Conservation (phyloP, 2,888 invertebrate genomes). For the Tricholauxania praeusta region DNA sequence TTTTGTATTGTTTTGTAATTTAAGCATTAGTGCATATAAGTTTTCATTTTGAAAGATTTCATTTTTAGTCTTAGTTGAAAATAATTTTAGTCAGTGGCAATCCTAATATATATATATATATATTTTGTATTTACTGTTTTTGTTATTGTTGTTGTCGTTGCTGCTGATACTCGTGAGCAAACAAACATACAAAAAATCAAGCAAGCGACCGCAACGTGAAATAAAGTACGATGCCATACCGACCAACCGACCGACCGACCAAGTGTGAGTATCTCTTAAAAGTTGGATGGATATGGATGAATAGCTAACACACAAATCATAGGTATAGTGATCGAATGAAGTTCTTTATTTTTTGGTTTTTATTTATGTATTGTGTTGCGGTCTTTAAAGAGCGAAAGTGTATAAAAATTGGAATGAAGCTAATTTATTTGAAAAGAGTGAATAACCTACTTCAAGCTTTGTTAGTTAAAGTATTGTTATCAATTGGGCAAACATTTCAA, state of each 20-base stretch:
- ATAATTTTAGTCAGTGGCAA: neutral
- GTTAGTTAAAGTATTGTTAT: conserved; percentile 18
- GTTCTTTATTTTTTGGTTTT: conserved; percentile 13
- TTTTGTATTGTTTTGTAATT: too few relatives aligned
- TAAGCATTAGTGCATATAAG: too few relatives aligned
- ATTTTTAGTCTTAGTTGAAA: too few relatives aligned
- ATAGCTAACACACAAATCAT: too few relatives aligned
- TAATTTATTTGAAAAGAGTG: conserved; percentile 2
- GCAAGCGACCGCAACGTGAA: conserved; percentile 32
- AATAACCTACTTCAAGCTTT: neutral
- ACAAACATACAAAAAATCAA: conserved; percentile 26
- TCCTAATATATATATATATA: too few relatives aligned
- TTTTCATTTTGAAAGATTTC: too few relatives aligned
- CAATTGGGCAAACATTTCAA: conserved; percentile 6
- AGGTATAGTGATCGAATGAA: neutral
- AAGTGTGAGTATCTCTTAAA: neutral
- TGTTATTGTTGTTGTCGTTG: neutral
- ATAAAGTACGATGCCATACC: conserved; percentile 18
- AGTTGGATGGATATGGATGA: neutral
- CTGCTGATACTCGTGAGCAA: conserved; percentile 9
- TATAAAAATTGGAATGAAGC: neutral
- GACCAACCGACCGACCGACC: neutral
- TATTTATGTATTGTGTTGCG: conserved; percentile 7
- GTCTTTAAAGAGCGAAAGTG: neutral
- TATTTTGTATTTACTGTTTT: conserved; percentile 3